These are phyloP conservation scores for Argopecten irradians DNA, from an alignment of 1,140 invertebrate genomes.

Conservation along the genomic window DNA sequence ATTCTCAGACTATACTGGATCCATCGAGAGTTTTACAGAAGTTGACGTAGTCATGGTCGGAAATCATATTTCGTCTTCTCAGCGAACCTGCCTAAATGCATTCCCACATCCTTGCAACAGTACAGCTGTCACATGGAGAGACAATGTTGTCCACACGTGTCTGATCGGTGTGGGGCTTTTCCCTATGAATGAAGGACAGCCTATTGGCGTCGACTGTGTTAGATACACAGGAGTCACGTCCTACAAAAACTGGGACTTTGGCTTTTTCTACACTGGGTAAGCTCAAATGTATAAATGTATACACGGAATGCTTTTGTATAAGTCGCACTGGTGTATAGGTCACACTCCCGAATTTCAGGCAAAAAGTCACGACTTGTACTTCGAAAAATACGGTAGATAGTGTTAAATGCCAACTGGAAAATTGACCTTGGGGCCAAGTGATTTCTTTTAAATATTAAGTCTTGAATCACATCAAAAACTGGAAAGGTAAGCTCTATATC, in stretches of 20 bases:
- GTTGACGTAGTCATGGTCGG: conserved; percentile 54
- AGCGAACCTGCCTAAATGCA: conserved; percentile 62
- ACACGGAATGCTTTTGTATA: too few relatives aligned
- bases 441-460: too few relatives aligned
- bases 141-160: conserved; percentile 57
- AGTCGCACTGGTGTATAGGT: too few relatives aligned
- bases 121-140: conserved; percentile 35
- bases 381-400: too few relatives aligned
- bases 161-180: conserved; percentile 37
- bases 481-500: too few relatives aligned
- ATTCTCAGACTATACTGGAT: conserved; percentile 61
- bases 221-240: not conserved
- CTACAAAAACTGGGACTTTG: not conserved
- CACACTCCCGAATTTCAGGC: too few relatives aligned
- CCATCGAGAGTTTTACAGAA: conserved; percentile 60
- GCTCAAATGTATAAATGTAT: too few relatives aligned
- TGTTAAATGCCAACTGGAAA: too few relatives aligned
- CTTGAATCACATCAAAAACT: too few relatives aligned
- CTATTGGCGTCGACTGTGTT: not conserved
- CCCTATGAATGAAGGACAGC: not conserved
- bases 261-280: not conserved
- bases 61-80: conserved; percentile 67
- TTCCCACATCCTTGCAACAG: conserved; percentile 58
- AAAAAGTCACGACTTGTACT: too few relatives aligned
- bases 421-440: too few relatives aligned